A percentile compares a stretch with the other conserved stretches of the same genome.
These are phyloP conservation scores for Ennomos erosarius DNA, from an alignment of 2,888 invertebrate species.

Conservation along the genomic window DNA sequence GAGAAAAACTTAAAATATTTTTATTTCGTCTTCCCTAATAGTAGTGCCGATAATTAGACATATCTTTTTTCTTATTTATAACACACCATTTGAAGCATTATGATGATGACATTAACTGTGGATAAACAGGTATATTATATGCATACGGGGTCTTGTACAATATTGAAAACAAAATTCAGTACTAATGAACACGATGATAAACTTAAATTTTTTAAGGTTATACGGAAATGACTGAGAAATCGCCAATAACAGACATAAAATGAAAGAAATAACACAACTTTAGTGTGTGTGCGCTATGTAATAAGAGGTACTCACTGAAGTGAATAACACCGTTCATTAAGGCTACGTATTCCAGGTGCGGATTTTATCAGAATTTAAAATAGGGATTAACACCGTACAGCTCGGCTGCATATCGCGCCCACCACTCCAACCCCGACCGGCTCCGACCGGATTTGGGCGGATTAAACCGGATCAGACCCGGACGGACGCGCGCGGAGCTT, in stretches of 20 bases:
- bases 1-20: conserved; percentile 11
- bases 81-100: too few species aligned
- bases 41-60: too few species aligned
- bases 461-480: conserved; percentile 62
- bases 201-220: too few species aligned
- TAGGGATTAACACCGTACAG: conserved; percentile 78
- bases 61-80: too few species aligned
- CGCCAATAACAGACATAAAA: too few species aligned
- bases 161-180: too few species aligned
- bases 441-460: conserved; percentile 64
- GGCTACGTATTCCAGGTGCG: conserved; percentile 65
- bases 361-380: conserved; percentile 82
- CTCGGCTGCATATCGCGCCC: conserved; percentile 70
- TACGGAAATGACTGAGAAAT: too few species aligned
- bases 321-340: conserved; percentile 40
- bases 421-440: conserved; percentile 58
- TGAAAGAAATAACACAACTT: too few species aligned
- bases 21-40: neutral
- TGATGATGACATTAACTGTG: too few species aligned
- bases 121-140: neutral
- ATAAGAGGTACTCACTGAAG: conserved; percentile 6
- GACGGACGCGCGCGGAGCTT: conserved; percentile 61
- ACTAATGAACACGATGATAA: too few species aligned
- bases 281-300: too few species aligned
- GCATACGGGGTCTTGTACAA: too few species aligned